Percentiles rank a stretch among this genome's conserved stretches.
These are phyloP conservation scores for Gymnoscelis rufifasciata DNA, from an alignment of 2,888 invertebrate genomes.

Conservation along the genomic window DNA sequence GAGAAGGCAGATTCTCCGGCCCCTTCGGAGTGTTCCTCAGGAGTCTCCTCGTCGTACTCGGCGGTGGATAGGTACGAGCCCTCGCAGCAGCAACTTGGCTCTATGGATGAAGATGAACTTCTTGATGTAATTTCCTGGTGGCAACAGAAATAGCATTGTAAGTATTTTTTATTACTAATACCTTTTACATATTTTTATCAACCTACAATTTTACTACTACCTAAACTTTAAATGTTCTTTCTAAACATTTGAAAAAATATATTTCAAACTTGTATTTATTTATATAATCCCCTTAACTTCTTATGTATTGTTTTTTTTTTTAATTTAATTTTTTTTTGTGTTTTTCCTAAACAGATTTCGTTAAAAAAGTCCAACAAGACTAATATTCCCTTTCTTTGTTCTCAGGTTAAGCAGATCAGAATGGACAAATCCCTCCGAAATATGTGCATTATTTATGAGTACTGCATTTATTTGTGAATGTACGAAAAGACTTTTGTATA, in stretches of 20 bases:
- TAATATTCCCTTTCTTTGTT: constrained; percentile 48
- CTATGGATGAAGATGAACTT: constrained; percentile 93
- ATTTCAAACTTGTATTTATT: too few relatives aligned
- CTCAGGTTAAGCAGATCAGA: constrained; percentile 50
- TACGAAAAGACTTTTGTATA: constrained; percentile 71
- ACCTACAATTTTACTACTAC: too few relatives aligned
- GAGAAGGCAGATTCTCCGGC: constrained; percentile 86
- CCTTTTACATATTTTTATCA: too few relatives aligned
- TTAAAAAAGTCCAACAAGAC: constrained; percentile 10
- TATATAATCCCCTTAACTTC: too few relatives aligned
- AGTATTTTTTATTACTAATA: too few relatives aligned
- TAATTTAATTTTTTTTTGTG: neutral
- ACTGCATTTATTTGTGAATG: constrained; percentile 57
- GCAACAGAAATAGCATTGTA: constrained; percentile 83
- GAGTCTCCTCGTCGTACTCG: constrained; percentile 74
- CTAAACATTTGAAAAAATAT: too few relatives aligned
- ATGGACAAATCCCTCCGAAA: constrained; percentile 71
- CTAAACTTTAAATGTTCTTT: too few relatives aligned
- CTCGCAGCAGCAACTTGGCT: constrained; percentile 79
- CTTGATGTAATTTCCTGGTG: constrained; percentile 91
- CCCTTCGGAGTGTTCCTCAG: constrained; percentile 84
- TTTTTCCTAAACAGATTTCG: neutral
- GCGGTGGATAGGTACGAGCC: constrained; percentile 66
- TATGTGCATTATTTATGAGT: constrained; percentile 56
- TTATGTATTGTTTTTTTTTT: too few relatives aligned